phyloP scores from a whole-genome alignment of 2,113 vertebrate genomes.

The Neodon shergylaensis region DNA sequence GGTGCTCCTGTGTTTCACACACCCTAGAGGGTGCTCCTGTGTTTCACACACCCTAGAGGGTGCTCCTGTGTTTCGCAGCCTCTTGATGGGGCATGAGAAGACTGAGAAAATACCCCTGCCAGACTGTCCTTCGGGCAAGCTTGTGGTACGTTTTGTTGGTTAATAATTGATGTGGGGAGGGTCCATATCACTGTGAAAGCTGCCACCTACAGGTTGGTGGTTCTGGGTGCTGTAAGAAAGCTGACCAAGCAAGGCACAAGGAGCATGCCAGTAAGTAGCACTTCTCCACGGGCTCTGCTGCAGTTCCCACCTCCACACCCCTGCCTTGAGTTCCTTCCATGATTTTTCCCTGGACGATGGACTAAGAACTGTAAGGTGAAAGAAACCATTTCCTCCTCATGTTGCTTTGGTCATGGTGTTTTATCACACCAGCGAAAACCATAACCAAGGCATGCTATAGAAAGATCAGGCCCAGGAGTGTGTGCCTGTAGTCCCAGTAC shows the following conservation, averaged over 20 bases:
- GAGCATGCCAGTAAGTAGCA: not conserved
- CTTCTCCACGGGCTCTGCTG: not conserved
- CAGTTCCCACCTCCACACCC: not conserved
- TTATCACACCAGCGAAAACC: not conserved
- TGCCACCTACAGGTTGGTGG: not conserved
- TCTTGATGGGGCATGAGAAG: not conserved
- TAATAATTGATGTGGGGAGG: not conserved
- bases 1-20: too few species aligned
- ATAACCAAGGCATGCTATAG: not conserved
- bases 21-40: too few species aligned
- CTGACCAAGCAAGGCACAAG: not conserved
- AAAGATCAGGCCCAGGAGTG: not conserved
- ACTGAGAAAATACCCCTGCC: not conserved
- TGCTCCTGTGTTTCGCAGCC: too few species aligned
- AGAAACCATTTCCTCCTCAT: not conserved
- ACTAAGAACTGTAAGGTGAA: not conserved
- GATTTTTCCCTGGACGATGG: not conserved
- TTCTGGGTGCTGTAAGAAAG: not conserved
- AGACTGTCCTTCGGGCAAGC: not conserved
- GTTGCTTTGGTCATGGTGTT: not conserved
- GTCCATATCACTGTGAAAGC: not conserved
- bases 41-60: too few species aligned
- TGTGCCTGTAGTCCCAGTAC: not conserved
- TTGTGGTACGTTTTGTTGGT: not conserved
- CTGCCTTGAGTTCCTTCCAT: not conserved